Evolutionary conservation across 2,113 vertebrate species (phyloP), one percentile per base, ranked within the genome.

Genomic region (Naja naja): DNA sequence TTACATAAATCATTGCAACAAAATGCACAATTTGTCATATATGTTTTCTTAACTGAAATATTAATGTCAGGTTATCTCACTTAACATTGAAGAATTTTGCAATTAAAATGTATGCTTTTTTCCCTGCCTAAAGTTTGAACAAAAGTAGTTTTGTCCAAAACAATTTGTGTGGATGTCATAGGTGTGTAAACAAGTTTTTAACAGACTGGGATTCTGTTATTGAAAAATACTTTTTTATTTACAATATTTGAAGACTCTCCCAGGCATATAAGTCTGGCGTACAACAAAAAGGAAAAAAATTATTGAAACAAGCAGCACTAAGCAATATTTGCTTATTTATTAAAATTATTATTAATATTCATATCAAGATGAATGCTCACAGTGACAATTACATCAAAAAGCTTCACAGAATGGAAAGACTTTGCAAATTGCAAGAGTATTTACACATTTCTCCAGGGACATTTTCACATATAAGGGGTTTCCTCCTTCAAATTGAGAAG

Each of bases 41-140:
- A 23, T 87, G 34, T 92, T 74, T 54, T 81, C 89, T 55, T 23
- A 25, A 0, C 87, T 58, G 54, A 60, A 47, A 60, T 60, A 3
- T 58, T 74, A 85, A 43, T 86, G 52, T 27, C 39, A 94, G 30
- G 16, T 6, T 0, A 0, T 47, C 88, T 92, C n/a, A 0, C 56
- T 87, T 0, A 14, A 14, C 69, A 20, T 85, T 92, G 34, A 81
- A 52, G 5, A 0, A 8, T 0, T 93, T 96, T 91, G 69, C 27
- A n/a, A 64, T 85, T 0, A 22, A 43, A 81, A 81, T 9, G 0
- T 22, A 81, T 22, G 18, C 69, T 39, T 39, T 39, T 39, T 39
- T 20, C 93, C 91, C 60, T 81, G 5, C 12, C 18, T 54, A 16
- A 87, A 95, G 39, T 69, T 69, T 34, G 64, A 69, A 49, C 3